Conservation (phyloP, 2,888 invertebrate species). For the Agrotis segetum region DNA sequence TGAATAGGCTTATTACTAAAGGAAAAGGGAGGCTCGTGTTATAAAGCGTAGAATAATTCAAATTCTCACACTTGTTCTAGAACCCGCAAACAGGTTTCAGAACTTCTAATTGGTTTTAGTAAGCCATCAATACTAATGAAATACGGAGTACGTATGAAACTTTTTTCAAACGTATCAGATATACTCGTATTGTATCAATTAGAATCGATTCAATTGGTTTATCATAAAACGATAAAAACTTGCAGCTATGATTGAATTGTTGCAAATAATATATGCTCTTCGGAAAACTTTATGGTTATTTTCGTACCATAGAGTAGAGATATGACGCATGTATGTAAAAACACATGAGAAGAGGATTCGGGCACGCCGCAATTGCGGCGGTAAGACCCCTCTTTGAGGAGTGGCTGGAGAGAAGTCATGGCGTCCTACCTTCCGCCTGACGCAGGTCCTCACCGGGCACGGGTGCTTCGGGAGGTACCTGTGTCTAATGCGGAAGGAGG, state of each 20-base stretch:
- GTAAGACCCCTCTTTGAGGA: no score
- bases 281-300: slow-evolving; percentile 20
- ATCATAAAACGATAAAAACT: slow-evolving; percentile 49
- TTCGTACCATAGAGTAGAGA: slow-evolving; percentile 10
- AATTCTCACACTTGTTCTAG: slow-evolving; percentile 74
- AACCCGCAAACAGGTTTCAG: slow-evolving; percentile 65
- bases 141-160: slow-evolving; percentile 47
- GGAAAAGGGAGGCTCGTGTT: slow-evolving; percentile 60
- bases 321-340: slow-evolving; percentile 32
- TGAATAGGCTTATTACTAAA: slow-evolving; percentile 82
- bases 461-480: no score
- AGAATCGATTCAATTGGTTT: slow-evolving; percentile 56
- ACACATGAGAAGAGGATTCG: slow-evolving; percentile 15
- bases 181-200: slow-evolving; percentile 54
- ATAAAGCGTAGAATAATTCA: slow-evolving; percentile 62
- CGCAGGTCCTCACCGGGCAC: no score
- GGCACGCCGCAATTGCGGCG: no score
- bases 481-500: no score
- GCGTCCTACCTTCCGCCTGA: no score
- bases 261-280: slow-evolving; percentile 37
- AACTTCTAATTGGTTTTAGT: slow-evolving; percentile 66
- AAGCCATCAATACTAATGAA: slow-evolving; percentile 65
- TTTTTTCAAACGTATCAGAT: slow-evolving; percentile 47
- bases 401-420: no score
- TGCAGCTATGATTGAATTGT: slow-evolving; percentile 46